These are phyloP conservation scores for Epinephelus cyanopodus DNA, from an alignment of 2,113 vertebrate species.

Conservation along the genomic window DNA sequence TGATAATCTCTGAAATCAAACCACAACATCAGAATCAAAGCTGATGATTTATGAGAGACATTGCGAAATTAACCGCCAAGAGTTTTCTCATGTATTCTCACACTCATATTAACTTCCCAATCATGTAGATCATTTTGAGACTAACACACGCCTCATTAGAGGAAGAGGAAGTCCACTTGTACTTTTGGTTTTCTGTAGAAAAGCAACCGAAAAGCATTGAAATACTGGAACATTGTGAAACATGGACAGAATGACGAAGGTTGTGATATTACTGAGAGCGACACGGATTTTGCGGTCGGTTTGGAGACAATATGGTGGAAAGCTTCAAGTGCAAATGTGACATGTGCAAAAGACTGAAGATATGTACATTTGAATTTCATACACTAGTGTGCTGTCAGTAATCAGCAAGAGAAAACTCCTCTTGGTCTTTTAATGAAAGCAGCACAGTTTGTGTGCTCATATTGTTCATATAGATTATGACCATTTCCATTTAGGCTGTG, in stretches of 20 bases:
- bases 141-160: not conserved
- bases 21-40: not conserved
- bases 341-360: no score
- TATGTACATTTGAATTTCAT: not conserved
- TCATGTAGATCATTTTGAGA: constrained; percentile 15
- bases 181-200: constrained; percentile 43
- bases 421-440: not conserved
- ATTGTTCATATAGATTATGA: not conserved
- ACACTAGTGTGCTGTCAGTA: not conserved
- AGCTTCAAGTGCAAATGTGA: no score
- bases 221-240: constrained; percentile 24
- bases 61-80: constrained; percentile 17
- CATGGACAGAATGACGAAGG: not conserved
- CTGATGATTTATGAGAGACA: not conserved
- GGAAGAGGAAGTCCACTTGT: constrained; percentile 50
- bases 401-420: not conserved
- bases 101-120: constrained; percentile 17
- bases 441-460: not conserved
- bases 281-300: not conserved
- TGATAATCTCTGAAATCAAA: not conserved
- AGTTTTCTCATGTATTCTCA: not conserved
- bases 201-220: constrained; percentile 29
- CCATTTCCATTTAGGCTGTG: constrained; percentile 13
- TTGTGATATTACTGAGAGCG: not conserved
- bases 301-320: not conserved